Evolutionary conservation across 2,113 vertebrate genomes (phyloP), one percentile per base, ranked within the genome.

Genomic region (Microtus pennsylvanicus): DNA sequence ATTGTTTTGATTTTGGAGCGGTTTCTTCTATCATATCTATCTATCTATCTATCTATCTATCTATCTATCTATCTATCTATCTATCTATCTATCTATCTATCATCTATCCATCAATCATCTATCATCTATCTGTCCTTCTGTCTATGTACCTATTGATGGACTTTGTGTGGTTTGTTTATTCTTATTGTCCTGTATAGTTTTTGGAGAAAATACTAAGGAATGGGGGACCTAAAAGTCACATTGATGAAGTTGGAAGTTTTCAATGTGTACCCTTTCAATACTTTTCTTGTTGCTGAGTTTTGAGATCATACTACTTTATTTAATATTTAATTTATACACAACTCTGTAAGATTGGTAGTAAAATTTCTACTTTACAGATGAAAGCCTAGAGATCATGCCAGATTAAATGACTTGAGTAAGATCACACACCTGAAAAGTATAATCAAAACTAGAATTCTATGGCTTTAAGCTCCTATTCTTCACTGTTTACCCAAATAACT

Each of bases 1-100:
- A 75, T 92, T 76, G 22, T 95, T 96, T 95, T 87, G 30, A 67
- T 83, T 95, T 93, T 91, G 4, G 77, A 33, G 17, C 17, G 55
- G 2, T 93, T 19, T 74, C 17, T 86, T 86, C 28, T 67, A 65
- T 94, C 22, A 4, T 61, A 14, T 69, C 69, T n/a, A 16, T 30
- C 65, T 33, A 16, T 69, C 13, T 35, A 69, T 69, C 30, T n/a
- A 16, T 69, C 69, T 19, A 16, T 30, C 65, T 14, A 35, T 69
- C 30, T 16, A 69, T 69, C 30, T 14, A 33, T 69, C 69, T 19
- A 14, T 30, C 65, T 14, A 33, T 69, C 30, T 16, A 69, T 69
- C 30, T 22, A 33, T 69, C 69, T 35, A 14, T 30, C 65, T 30
- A 33, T 69, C 30, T 33, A 33, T 69, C 67, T 35, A n/a, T n/a